phyloP scores from a whole-genome alignment of 2,113 vertebrate genomes.

The Scophthalmus maximus region DNA sequence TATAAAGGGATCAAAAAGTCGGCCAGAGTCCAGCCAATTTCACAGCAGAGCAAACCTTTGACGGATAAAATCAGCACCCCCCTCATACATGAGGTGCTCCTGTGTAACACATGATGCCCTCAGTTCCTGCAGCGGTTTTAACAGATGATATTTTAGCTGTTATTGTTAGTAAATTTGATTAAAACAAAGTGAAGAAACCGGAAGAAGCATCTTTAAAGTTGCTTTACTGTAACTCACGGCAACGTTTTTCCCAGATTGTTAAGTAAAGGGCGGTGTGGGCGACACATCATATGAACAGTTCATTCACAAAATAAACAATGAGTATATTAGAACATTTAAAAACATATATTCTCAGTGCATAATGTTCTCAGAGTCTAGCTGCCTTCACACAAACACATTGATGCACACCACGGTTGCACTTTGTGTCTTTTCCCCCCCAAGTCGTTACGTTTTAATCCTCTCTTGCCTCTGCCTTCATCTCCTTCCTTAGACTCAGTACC shows the following conservation, averaged over 20 bases:
- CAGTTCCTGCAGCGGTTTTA: background rate
- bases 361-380: background rate
- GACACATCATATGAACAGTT: no score
- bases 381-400: background rate
- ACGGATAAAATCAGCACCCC: background rate
- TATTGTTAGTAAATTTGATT: no score
- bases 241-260: background rate
- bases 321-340: no score
- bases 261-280: background rate
- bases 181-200: background rate
- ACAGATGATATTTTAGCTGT: background rate
- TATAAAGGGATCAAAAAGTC: background rate
- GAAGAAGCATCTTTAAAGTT: background rate
- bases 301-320: no score
- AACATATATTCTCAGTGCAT: no score
- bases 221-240: no score
- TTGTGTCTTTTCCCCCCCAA: slow-evolving; percentile 10
- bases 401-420: background rate
- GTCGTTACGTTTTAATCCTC: slow-evolving; percentile 58
- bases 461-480: slow-evolving; percentile 49
- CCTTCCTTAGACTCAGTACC: slow-evolving; percentile 40
- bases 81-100: background rate
- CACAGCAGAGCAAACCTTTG: background rate
- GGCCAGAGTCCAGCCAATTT: background rate
- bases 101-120: background rate